Conservation (phyloP, 2,888 invertebrate species). For the Lordiphosa fenestrarum region DNA sequence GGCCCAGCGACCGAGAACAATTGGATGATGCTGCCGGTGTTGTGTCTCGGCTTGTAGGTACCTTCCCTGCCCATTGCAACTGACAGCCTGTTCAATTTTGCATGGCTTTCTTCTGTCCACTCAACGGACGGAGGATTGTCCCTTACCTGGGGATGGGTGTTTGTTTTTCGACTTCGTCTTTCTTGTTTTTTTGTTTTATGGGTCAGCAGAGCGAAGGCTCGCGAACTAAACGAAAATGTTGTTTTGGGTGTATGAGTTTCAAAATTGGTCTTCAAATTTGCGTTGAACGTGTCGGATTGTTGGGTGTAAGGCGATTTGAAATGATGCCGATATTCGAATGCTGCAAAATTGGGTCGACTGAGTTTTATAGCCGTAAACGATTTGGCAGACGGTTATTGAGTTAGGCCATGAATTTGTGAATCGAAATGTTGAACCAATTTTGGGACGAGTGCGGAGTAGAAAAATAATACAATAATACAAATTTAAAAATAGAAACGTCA, state of each 20-base stretch:
- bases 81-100: conserved; percentile 69
- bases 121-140: conserved; percentile 30
- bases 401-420: too few species aligned
- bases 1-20: conserved; percentile 13
- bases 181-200: conserved; percentile 42
- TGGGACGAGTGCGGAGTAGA: too few species aligned
- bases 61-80: conserved; percentile 39
- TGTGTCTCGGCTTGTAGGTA: conserved; percentile 9
- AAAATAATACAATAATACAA: too few species aligned
- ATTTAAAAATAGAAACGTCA: too few species aligned
- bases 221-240: conserved; percentile 54
- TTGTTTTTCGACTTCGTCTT: neutral
- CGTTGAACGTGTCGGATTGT: conserved; percentile 30
- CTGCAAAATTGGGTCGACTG: neutral
- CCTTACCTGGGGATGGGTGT: conserved; percentile 10
- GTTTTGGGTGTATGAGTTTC: conserved; percentile 18
- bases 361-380: too few species aligned
- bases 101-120: conserved; percentile 42
- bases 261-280: conserved; percentile 9
- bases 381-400: too few species aligned
- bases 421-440: too few species aligned
- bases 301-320: conserved; percentile 41
- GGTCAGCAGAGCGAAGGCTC: conserved; percentile 48
- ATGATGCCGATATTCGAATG: conserved; percentile 37
- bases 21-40: conserved; percentile 21